These are phyloP conservation scores for Drosophila algonquin DNA, from an alignment of 2,888 invertebrate species.

Conservation along the genomic window DNA sequence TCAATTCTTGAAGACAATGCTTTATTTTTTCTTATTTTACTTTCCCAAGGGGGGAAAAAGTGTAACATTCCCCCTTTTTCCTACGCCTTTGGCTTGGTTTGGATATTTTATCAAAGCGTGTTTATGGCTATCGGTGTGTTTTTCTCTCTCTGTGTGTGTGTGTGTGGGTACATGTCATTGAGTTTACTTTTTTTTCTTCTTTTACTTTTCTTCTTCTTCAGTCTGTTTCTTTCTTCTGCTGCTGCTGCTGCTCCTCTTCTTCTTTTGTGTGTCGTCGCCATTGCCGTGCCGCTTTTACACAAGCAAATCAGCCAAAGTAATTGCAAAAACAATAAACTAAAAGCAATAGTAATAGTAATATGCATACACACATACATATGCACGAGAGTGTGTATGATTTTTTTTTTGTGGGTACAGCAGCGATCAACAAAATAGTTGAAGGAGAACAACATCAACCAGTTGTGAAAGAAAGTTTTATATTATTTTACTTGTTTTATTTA, in stretches of 20 bases:
- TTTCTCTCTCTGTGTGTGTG: background rate
- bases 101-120: slow-evolving; percentile 25
- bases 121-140: slow-evolving; percentile 1
- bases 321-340: slow-evolving; percentile 80
- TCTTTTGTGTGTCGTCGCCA: slow-evolving; percentile 56
- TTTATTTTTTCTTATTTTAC: too few species aligned
- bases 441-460: background rate
- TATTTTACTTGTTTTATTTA: too few species aligned
- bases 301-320: slow-evolving; percentile 62
- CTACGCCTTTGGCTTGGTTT: background rate
- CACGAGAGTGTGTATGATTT: slow-evolving; percentile 4
- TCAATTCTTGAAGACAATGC: too few species aligned
- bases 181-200: slow-evolving; percentile 42
- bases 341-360: slow-evolving; percentile 77
- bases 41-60: too few species aligned
- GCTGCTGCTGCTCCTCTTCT: slow-evolving; percentile 55
- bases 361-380: slow-evolving; percentile 31
- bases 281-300: slow-evolving; percentile 28
- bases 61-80: background rate
- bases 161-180: slow-evolving; percentile 25
- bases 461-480: too few species aligned
- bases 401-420: slow-evolving; percentile 4
- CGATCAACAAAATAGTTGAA: background rate
- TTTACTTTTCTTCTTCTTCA: slow-evolving; percentile 20
- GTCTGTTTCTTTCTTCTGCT: slow-evolving; percentile 55